Evolutionary conservation across 1,140 invertebrate species (phyloP).

Genomic region (Delia radicum): DNA sequence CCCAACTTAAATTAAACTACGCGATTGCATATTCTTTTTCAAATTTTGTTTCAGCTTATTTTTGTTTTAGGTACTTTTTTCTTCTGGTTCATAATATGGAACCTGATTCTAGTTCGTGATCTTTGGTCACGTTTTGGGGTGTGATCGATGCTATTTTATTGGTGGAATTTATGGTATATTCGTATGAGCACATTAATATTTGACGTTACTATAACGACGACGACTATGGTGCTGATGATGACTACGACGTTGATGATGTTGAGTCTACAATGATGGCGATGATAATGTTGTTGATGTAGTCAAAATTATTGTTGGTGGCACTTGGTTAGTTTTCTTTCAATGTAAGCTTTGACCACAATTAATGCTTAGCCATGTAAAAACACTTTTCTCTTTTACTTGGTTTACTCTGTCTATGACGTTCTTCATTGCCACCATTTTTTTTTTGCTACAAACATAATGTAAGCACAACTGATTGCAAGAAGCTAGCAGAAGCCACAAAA

Average conservation of each 20-base stretch:
- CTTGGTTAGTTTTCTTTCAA: not conserved
- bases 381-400: not conserved
- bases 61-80: not conserved
- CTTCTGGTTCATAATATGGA: conserved; percentile 1
- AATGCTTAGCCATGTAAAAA: not conserved
- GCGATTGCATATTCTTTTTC: not conserved
- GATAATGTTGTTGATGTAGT: not conserved
- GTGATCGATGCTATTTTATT: conserved; percentile 37
- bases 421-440: not conserved
- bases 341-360: not conserved
- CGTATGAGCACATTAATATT: conserved; percentile 7
- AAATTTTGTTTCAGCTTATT: not conserved
- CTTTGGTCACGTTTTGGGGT: conserved; percentile 35
- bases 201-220: not conserved
- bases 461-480: conserved; percentile 5
- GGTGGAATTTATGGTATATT: conserved; percentile 32
- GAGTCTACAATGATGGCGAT: not conserved
- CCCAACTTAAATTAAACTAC: not conserved
- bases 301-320: conserved; percentile 5
- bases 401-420: not conserved
- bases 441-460: too few relatives aligned
- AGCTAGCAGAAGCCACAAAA: conserved; percentile 14
- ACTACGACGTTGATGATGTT: not conserved
- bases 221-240: not conserved
- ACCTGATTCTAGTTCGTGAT: conserved; percentile 33